Evolutionary conservation across 2,113 vertebrate genomes (phyloP).

Genomic region (Regulus satrapa): DNA sequence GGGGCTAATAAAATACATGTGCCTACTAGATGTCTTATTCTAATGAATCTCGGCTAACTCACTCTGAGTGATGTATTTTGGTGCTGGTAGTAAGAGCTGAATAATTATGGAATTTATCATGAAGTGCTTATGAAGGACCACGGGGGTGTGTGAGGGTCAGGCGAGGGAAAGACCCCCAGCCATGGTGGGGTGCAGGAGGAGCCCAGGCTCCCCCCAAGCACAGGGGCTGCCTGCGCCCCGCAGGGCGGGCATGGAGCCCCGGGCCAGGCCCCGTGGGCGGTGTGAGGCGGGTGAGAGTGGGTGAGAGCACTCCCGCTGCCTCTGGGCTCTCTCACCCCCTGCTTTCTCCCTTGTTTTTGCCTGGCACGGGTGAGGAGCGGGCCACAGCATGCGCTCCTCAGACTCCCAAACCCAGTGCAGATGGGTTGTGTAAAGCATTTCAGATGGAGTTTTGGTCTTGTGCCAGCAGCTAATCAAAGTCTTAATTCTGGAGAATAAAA

Average conservation of each 20-base stretch:
- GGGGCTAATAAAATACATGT: slow-evolving; percentile 96
- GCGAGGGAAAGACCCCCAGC: not conserved
- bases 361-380: not conserved
- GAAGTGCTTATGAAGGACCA: slow-evolving; percentile 86
- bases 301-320: not conserved
- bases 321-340: not conserved
- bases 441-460: slow-evolving; percentile 35
- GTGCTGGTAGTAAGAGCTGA: slow-evolving; percentile 85
- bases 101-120: slow-evolving; percentile 95
- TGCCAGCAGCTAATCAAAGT: slow-evolving; percentile 54
- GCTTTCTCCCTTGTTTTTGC: not conserved
- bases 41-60: slow-evolving; percentile 98
- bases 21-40: slow-evolving; percentile 91
- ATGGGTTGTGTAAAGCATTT: slow-evolving; percentile 42
- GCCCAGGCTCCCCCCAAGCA: not conserved
- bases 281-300: fast-evolving
- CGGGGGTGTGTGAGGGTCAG: slow-evolving; percentile 74
- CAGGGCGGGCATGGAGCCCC: fast-evolving
- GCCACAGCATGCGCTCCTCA: not conserved
- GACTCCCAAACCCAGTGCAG: not conserved
- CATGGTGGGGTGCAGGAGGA: fast-evolving
- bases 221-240: fast-evolving
- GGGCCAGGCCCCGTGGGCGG: not conserved
- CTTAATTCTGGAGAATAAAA: slow-evolving; percentile 48
- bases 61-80: slow-evolving; percentile 96